Conservation (phyloP, 2,113 vertebrate species). For the Uria lomvia region DNA sequence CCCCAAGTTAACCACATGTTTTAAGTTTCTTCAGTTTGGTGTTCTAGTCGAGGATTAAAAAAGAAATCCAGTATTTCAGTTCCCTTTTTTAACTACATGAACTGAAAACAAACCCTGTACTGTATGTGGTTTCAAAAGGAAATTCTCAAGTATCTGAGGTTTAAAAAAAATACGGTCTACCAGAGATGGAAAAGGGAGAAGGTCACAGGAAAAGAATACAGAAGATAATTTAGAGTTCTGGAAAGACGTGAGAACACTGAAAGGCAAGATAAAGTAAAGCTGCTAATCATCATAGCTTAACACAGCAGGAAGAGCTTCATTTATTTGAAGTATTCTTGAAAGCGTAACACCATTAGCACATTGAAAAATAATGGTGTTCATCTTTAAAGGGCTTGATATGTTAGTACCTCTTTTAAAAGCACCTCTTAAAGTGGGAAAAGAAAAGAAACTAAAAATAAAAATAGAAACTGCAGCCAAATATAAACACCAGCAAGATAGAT, state of each 20-base stretch:
- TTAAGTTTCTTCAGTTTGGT: neutral
- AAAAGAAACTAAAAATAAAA: neutral
- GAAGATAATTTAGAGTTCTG: neutral
- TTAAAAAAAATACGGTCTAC: neutral
- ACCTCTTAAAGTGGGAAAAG: neutral
- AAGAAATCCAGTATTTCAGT: slow-evolving; percentile 18
- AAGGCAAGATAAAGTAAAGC: neutral
- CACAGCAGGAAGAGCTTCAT: neutral
- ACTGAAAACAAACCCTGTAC: neutral
- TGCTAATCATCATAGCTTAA: neutral
- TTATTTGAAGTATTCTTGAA: neutral
- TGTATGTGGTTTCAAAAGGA: neutral
- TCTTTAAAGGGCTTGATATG: neutral
- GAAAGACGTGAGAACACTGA: neutral
- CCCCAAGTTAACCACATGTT: neutral
- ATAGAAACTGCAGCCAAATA: neutral
- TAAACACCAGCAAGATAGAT: neutral
- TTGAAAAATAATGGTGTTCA: neutral
- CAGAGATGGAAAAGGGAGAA: neutral
- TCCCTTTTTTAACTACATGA: neutral
- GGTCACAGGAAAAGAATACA: neutral
- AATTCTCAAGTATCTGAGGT: neutral
- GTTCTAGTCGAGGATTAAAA: neutral
- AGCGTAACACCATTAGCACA: neutral
- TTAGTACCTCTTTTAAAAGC: neutral